A percentile compares a stretch with the other conserved stretches of the same genome.
Conservation (phyloP, 2,797 vertebrate genomes). For the Streptopelia turtur region DNA sequence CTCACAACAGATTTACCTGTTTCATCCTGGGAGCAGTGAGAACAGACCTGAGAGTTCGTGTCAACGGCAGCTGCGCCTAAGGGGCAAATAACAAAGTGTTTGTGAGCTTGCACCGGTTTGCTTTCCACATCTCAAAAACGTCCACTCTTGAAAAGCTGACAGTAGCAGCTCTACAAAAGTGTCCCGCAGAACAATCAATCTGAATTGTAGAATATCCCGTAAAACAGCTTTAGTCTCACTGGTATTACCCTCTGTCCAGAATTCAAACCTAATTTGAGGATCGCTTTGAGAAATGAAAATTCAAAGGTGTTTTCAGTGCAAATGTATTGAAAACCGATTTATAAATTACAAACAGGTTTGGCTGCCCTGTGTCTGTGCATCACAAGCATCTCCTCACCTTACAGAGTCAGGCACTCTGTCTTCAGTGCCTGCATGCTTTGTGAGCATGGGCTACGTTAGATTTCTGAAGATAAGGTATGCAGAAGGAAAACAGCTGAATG, state of each 20-base stretch:
- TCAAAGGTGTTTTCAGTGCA: neutral
- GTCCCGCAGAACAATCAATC: constrained; percentile 29
- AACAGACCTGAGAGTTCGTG: constrained; percentile 40
- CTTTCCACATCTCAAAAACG: constrained; percentile 61
- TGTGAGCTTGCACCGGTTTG: constrained; percentile 36
- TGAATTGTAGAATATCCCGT: constrained; percentile 42
- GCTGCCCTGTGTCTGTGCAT: neutral
- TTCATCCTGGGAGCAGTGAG: constrained; percentile 59
- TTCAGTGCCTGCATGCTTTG: neutral
- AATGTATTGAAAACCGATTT: neutral
- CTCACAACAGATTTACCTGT: constrained; percentile 56
- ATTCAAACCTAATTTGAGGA: constrained; percentile 28
- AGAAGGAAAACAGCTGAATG: neutral
- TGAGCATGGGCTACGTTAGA: accelerated
- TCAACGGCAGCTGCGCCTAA: constrained; percentile 46
- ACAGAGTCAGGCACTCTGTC: neutral
- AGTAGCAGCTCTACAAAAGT: constrained; percentile 28
- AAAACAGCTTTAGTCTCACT: neutral
- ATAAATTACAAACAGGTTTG: neutral
- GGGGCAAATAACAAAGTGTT: constrained; percentile 58
- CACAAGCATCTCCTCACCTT: neutral
- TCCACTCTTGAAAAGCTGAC: constrained; percentile 33
- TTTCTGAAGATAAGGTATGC: neutral
- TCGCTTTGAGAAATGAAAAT: neutral
- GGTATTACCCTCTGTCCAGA: neutral